These are phyloP conservation scores for Dolichotis patagonum DNA, from an alignment of 2,113 vertebrate genomes.

Conservation along the genomic window DNA sequence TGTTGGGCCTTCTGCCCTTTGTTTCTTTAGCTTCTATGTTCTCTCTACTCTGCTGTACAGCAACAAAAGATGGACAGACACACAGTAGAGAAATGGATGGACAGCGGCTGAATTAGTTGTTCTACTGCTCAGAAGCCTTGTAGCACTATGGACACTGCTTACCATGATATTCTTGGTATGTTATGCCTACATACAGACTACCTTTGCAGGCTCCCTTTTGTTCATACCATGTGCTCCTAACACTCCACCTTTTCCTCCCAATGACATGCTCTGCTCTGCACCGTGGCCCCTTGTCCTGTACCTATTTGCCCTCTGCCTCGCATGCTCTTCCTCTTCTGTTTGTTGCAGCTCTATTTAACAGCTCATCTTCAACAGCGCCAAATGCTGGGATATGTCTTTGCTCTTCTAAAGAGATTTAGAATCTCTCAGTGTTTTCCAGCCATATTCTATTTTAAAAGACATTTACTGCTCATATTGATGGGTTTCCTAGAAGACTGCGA, in stretches of 20 bases:
- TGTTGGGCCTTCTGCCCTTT: not conserved
- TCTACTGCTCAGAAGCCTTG: not conserved
- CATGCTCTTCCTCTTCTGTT: not conserved
- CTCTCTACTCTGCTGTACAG: not conserved
- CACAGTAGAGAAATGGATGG: not conserved
- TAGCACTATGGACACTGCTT: not conserved
- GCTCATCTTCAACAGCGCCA: not conserved
- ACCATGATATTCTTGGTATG: not conserved
- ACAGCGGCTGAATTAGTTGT: not conserved
- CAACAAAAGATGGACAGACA: not conserved
- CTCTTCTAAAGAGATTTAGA: not conserved
- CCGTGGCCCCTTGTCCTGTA: not conserved
- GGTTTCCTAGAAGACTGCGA: not conserved
- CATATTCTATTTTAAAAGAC: not conserved
- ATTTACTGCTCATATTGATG: not conserved
- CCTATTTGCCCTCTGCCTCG: not conserved
- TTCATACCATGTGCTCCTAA: fast-evolving
- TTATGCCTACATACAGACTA: not conserved
- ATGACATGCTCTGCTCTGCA: too few species aligned
- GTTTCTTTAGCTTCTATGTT: not conserved
- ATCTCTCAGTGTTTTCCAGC: not conserved
- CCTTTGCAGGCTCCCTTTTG: too few species aligned
- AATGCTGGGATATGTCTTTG: not conserved
- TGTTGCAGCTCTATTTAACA: not conserved
- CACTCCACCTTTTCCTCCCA: not conserved